Base-by-base conservation (phyloP, 2,888 invertebrate genomes). In the Drosophila cracens region DNA sequence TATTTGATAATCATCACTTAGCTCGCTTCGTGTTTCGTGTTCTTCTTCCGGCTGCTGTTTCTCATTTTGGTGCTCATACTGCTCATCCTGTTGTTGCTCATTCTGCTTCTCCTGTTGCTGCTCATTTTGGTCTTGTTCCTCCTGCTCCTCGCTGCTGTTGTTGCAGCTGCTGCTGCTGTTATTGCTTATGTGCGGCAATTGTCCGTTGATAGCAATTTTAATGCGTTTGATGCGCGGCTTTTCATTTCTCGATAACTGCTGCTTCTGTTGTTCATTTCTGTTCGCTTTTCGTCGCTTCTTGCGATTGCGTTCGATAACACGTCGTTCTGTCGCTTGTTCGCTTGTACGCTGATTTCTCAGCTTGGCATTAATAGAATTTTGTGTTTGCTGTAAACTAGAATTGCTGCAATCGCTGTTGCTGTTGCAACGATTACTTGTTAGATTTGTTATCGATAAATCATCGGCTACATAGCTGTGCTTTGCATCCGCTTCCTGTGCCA, bases 121-220 rank as follows among this genome's bases (percentile, higher is more conserved):
- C 25, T 25, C 16, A 25, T 46, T 46, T 46, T 25, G 16, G 25
- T 25, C 46, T 25, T 74, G 11, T 63, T 8, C 27, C 25, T 25
- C 70, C 43, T 86, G 80, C 51, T 63, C 79, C 33, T 79, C 84
- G 70, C 76, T 86, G 38, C 76, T 85, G 51, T 79, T 77, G 31
- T 60, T 81, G 60, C 76, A 82, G 49, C 75, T 74, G 34, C 76
- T 85, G 51, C 77, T 76, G 33, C 56, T 81, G 61, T 76, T 83
- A 49, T 74, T 74, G 38, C 73, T 86, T 4, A 67, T 73, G 27
- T 69, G 38, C 16, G 80, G 80, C 16, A 81, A 57, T 34, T 76
- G 74, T 38, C 74, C 90, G 69, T 86, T 86, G 6, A 82, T 86
- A 0, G 87, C 77, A 57, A 86, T 79, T 72, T 83, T 90, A 6